Evolutionary conservation across 2,113 vertebrate species (phyloP), one percentile per base, ranked within the genome.

Genomic region (Centropus bengalensis): DNA sequence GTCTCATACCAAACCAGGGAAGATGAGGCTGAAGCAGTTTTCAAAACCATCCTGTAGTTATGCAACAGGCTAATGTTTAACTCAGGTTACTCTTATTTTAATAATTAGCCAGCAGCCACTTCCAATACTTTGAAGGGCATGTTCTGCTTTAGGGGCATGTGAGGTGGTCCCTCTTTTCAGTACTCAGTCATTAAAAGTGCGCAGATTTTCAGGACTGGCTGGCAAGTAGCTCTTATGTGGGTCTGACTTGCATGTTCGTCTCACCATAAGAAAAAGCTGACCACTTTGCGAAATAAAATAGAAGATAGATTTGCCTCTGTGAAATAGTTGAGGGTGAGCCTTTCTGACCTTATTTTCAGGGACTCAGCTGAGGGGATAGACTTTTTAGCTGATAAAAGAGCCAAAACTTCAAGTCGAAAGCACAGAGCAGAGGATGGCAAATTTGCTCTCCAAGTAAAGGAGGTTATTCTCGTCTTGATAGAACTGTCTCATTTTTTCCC

Each of bases 101-200:
- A 93, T 95, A 58, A 93, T 74, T 86, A 91, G 63, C 71, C 40
- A 51, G 14, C 28, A 84, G 56, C 16, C 44, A 40, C 8, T 75
- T 91, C 42, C 33, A 32, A 45, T 20, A 8, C 30, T 67, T 79
- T 18, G 88, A 79, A 88, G 44, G 70, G 38, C 26, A 11, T 55
- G 28, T 70, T 74, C n/a, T 80, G 45, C 55, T 73, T 69, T 73
- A 56, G 24, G 18, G 42, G 20, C 42, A 12, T 51, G 42, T 13
- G 14, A 0, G 8, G 20, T 85, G 23, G 14, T 36, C 19, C n/a
- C 4, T 89, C 24, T 69, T 80, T 76, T 40, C 32, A 45, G 49
- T 40, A 47, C 9, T 82, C 62, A 7, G 74, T 33, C 2, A 1
- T 67, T 88, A 59, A 77, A 66, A 82, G 47, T 18, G 19, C 54